Conservation (phyloP, 1,140 invertebrate genomes). For the Hylaeus volcanicus region DNA sequence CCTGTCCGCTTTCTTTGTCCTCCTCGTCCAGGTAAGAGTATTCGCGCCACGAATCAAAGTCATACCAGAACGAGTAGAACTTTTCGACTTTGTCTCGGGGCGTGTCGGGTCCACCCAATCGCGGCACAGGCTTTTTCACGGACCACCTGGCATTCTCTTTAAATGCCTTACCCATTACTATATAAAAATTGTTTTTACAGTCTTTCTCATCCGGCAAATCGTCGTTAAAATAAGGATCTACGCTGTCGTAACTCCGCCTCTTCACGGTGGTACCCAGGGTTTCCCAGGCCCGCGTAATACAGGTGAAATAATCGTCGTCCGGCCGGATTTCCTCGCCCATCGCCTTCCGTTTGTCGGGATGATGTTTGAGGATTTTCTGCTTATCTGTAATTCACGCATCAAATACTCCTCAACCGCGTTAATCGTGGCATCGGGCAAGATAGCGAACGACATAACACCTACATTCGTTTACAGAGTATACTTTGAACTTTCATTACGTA, state of each 20-base stretch:
- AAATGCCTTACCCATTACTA: conserved; percentile 90
- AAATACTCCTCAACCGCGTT: conserved; percentile 40
- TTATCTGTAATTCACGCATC: conserved; percentile 82
- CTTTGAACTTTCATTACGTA: conserved; percentile 80
- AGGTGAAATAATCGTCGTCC: conserved; percentile 98
- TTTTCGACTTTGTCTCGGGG: conserved; percentile 88
- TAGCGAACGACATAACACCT: conserved; percentile 46
- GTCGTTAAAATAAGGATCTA: conserved; percentile 97
- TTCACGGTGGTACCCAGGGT: conserved; percentile 91
- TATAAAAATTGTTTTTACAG: conserved; percentile 92
- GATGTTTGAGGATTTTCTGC: conserved; percentile 95
- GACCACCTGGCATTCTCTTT: conserved; percentile 96
- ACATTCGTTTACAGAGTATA: conserved; percentile 51
- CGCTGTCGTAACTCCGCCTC: conserved; percentile 95
- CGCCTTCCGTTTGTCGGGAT: conserved; percentile 97
- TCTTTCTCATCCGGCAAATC: conserved; percentile 88
- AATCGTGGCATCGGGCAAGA: background rate
- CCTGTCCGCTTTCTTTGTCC: conserved; percentile 98
- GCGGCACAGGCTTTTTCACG: conserved; percentile 91
- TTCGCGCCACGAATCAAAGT: conserved; percentile 99
- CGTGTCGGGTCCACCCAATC: conserved; percentile 88
- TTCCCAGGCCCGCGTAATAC: conserved; percentile 99
- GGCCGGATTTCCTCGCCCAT: conserved; percentile 90
- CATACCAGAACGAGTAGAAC: conserved; percentile 97
- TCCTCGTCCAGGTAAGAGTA: conserved; percentile 99